phyloP scores from a whole-genome alignment of 1,140 invertebrate species.

The Nebria ingens region DNA sequence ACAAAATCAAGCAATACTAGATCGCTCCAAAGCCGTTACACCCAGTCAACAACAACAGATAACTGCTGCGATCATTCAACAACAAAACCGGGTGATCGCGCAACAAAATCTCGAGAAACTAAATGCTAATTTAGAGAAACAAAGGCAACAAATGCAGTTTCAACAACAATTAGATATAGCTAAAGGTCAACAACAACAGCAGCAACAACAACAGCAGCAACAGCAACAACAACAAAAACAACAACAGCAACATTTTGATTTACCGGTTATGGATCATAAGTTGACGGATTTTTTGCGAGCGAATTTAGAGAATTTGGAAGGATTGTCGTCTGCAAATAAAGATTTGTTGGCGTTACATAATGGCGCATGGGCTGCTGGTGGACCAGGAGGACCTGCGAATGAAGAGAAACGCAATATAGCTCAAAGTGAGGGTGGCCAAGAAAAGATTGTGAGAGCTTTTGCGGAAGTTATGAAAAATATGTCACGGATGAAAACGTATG shows the following conservation, averaged over 20 bases:
- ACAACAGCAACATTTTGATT: constrained; percentile 35
- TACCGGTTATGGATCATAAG: constrained; percentile 43
- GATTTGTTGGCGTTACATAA: constrained; percentile 59
- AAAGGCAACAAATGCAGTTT: constrained; percentile 36
- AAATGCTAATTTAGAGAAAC: constrained; percentile 43
- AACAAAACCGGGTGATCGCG: constrained; percentile 43
- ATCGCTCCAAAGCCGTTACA: constrained; percentile 30
- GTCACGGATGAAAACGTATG: constrained; percentile 73
- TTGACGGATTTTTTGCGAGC: constrained; percentile 48
- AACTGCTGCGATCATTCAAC: constrained; percentile 44
- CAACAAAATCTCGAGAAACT: constrained; percentile 46
- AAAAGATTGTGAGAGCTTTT: constrained; percentile 72
- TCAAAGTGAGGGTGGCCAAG: constrained; percentile 47
- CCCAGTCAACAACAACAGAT: constrained; percentile 36
- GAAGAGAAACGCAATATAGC: background rate
- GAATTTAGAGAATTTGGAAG: constrained; percentile 61
- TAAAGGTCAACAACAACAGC: constrained; percentile 22
- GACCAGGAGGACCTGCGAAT: constrained; percentile 22
- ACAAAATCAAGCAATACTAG: constrained; percentile 23
- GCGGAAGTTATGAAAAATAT: constrained; percentile 76
- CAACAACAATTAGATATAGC: constrained; percentile 29
- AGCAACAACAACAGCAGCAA: constrained; percentile 20
- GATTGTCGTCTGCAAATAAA: constrained; percentile 44
- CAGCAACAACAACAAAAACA: too few species aligned
- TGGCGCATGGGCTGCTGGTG: constrained; percentile 44